Evolutionary conservation across 2,888 invertebrate genomes (phyloP), one percentile per base, ranked within the genome.

Genomic region (Standfussiana lucernea): DNA sequence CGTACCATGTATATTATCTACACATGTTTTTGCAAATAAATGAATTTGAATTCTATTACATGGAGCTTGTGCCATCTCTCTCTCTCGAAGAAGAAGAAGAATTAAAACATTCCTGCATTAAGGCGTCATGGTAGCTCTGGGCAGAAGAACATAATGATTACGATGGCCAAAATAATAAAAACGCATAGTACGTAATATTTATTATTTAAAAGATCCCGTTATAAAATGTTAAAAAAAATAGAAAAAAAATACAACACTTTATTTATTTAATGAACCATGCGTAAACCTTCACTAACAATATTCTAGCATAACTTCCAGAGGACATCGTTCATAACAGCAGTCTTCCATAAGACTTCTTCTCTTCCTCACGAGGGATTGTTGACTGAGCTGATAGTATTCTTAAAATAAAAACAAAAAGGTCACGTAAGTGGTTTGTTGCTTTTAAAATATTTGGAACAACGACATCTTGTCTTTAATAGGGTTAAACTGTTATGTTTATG

Each of bases 341-440:
- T 62, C 62, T 2, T 62, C 62, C 6, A 62, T 37, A 37, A 62
- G 1, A 37, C 37, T 24, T n/a, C 62, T 64, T 15, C 37, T 64
- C 37, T n/a, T 64, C 37, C 62, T 64, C 37, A 40, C 62, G 24
- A 37, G 37, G 24, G 37, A 2, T 2, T 3, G 24, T 24, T 62
- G 21, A 37, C 37, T 37, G 62, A 4, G 62, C 13, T 37, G 2
- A n/a, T 7, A 40, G 37, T 6, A 2, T n/a, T 37, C 62, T 64
- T 64, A 64, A 64, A 64, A 24, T 62, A 64, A 64, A 64, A 64
- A 64, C 62, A 64, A 37, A 40, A n/a, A 15, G 3, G 13, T n/a
- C n/a, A 37, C 5, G 7, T 62, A 7, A 37, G 62, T 59, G 32
- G 18, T 59, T 28, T 32, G 32, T 21, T 59, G 56, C 8, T 18